phyloP scores from a whole-genome alignment of 2,888 invertebrate species.

The Polylopha cassiicola region DNA sequence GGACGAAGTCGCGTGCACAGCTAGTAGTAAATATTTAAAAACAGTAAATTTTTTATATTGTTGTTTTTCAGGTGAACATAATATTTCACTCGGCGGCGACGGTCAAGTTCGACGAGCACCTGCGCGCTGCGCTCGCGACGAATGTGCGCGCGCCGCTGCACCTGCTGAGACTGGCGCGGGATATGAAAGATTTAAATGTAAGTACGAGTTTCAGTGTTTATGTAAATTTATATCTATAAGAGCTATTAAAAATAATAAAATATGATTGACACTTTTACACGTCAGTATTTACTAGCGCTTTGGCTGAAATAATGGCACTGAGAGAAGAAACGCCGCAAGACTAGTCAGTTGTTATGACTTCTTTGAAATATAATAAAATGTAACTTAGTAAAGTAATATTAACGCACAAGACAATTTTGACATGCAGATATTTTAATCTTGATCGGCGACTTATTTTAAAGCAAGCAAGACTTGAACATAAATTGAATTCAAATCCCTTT shows the following conservation, averaged over 20 bases:
- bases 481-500: not conserved
- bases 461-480: no score
- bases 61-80: slow-evolving; percentile 75
- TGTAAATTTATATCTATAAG: not conserved
- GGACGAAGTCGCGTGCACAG: no score
- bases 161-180: slow-evolving; percentile 82
- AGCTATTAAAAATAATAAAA: not conserved
- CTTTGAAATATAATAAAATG: no score
- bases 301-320: not conserved
- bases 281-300: no score
- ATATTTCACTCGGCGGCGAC: slow-evolving; percentile 95
- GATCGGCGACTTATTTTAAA: no score
- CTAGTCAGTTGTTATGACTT: no score
- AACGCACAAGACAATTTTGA: no score
- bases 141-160: slow-evolving; percentile 87
- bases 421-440: no score
- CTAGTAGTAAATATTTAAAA: not conserved
- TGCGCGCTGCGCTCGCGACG: slow-evolving; percentile 85
- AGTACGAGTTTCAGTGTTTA: slow-evolving; percentile 26
- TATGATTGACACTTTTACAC: not conserved
- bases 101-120: slow-evolving; percentile 90
- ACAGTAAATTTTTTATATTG: not conserved
- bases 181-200: slow-evolving; percentile 77
- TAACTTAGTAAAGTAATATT: no score
- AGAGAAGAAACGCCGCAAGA: no score